Percentiles rank a stretch among this genome's conserved stretches.
Evolutionary conservation across 2,113 vertebrate species (phyloP).

Genomic region (Hyperoodon ampullatus): DNA sequence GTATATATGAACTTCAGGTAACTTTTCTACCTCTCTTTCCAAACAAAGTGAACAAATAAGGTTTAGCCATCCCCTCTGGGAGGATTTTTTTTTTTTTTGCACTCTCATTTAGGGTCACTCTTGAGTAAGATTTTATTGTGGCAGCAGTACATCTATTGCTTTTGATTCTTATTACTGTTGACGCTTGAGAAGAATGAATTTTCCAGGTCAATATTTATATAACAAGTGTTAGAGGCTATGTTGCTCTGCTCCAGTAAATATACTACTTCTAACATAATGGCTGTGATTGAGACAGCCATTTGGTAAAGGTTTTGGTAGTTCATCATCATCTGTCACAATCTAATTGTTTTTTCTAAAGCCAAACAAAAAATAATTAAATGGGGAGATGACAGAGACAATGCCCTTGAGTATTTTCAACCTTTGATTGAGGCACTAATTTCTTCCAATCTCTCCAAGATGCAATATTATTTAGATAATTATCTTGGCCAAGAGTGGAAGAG

Average conservation of each 20-base stretch:
- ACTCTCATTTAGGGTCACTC: background rate
- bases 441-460: background rate
- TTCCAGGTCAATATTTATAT: background rate
- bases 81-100: too few relatives aligned
- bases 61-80: background rate
- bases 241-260: background rate
- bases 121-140: background rate
- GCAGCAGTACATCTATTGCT: background rate
- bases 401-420: background rate
- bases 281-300: background rate
- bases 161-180: background rate
- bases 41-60: background rate
- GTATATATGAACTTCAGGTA: background rate
- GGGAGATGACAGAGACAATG: background rate
- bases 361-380: background rate
- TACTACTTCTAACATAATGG: background rate
- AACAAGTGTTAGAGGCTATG: background rate
- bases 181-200: background rate
- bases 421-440: background rate
- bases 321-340: background rate
- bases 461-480: background rate
- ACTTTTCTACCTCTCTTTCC: background rate
- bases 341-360: background rate
- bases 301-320: background rate
- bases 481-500: background rate